Percentiles rank a stretch among this genome's conserved stretches.
Evolutionary conservation across 2,797 vertebrate genomes (phyloP).

Genomic region (Chrosomus eos): DNA sequence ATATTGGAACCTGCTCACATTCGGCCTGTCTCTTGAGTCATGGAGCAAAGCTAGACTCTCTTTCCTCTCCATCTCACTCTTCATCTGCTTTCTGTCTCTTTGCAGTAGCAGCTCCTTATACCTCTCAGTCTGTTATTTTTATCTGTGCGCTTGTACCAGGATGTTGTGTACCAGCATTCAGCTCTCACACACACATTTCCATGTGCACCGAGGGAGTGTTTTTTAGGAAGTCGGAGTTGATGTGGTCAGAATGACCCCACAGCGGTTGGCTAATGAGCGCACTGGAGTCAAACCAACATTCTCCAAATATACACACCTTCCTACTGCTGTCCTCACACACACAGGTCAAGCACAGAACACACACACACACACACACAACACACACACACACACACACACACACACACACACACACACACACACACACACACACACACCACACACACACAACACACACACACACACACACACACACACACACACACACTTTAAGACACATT

Average conservation of each 20-base stretch:
- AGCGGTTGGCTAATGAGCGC: slow-evolving; percentile 87
- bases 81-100: slow-evolving; percentile 58
- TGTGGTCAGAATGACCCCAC: slow-evolving; percentile 85
- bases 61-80: slow-evolving; percentile 56
- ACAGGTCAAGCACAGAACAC: slow-evolving; percentile 79
- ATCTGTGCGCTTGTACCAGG: slow-evolving; percentile 84
- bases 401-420: slow-evolving; percentile 59
- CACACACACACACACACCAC: slow-evolving; percentile 46
- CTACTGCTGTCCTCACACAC: slow-evolving; percentile 80
- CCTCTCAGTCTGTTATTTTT: slow-evolving; percentile 79
- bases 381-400: slow-evolving; percentile 66
- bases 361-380: slow-evolving; percentile 36
- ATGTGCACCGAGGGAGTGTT: slow-evolving; percentile 79
- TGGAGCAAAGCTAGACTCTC: slow-evolving; percentile 1
- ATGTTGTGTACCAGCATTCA: slow-evolving; percentile 74
- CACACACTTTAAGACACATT: slow-evolving; percentile 43
- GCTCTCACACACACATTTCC: slow-evolving; percentile 45
- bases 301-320: slow-evolving; percentile 73
- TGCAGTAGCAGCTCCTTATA: slow-evolving; percentile 74
- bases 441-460: slow-evolving; percentile 58
- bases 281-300: slow-evolving; percentile 77
- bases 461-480: slow-evolving; percentile 67
- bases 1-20: slow-evolving; percentile 60
- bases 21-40: slow-evolving; percentile 6
- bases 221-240: slow-evolving; percentile 91